Conservation (phyloP, 2,888 invertebrate species). For the Mesorhabditis spiculigera region DNA sequence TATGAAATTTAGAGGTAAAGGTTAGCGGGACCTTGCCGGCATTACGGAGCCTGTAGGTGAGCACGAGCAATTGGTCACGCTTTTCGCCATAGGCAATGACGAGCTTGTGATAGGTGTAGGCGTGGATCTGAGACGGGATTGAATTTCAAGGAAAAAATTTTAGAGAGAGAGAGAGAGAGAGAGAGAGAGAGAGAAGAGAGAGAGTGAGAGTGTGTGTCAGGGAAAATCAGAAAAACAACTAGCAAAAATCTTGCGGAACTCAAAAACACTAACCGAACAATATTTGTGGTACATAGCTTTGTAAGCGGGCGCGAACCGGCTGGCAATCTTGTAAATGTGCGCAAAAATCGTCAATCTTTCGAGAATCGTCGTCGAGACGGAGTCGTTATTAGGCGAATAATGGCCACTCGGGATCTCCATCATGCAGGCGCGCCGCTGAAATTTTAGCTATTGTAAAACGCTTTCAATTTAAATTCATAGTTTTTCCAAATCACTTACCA, state of each 20-base stretch:
- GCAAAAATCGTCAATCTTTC: constrained; percentile 37
- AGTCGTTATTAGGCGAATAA: neutral
- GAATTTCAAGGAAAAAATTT: neutral
- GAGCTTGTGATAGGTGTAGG: constrained; percentile 86
- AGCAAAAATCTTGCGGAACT: neutral
- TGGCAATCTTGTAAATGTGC: constrained; percentile 45
- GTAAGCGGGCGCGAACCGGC: constrained; percentile 43
- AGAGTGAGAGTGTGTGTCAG: neutral
- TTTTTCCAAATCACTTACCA: neutral
- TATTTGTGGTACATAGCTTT: constrained; percentile 27
- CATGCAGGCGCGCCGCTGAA: neutral
- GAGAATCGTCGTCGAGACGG: constrained; percentile 14
- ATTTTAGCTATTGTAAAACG: too few relatives aligned
- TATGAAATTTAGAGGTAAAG: too few relatives aligned
- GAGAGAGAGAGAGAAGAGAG: neutral
- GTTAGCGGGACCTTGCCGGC: too few relatives aligned
- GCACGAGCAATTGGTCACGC: constrained; percentile 41
- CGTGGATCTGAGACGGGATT: constrained; percentile 69
- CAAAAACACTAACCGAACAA: constrained; percentile 33
- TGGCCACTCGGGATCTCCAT: constrained; percentile 3
- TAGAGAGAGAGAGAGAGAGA: too few relatives aligned
- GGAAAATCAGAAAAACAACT: neutral
- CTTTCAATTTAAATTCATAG: too few relatives aligned
- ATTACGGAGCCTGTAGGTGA: constrained; percentile 30
- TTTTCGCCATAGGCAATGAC: constrained; percentile 77